Evolutionary conservation across 2,113 vertebrate species (phyloP).

Genomic region (Fregata magnificens): DNA sequence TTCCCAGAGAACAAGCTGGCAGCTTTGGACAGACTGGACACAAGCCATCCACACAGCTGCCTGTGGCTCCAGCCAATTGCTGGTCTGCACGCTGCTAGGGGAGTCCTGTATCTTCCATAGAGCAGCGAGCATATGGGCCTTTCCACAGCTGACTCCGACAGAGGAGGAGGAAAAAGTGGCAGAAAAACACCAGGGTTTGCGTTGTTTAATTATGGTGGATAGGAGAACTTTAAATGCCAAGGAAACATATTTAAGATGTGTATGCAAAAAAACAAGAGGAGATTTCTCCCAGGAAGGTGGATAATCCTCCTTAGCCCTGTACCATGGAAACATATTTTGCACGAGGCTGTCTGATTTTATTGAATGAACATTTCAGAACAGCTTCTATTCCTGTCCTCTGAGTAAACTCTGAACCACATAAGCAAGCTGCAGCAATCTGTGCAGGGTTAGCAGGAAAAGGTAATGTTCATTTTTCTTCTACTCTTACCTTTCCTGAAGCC

Average conservation of each 20-base stretch:
- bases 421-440: not conserved
- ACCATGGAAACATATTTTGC: not conserved
- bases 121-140: not conserved
- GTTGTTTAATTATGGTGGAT: not conserved
- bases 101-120: not conserved
- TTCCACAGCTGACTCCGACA: not conserved
- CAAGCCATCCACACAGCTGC: slow-evolving; percentile 38
- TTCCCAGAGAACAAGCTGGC: slow-evolving; percentile 17
- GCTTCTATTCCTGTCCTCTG: not conserved
- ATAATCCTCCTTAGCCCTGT: not conserved
- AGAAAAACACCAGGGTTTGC: not conserved
- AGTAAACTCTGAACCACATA: not conserved
- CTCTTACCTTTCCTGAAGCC: not conserved
- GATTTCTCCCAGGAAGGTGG: not conserved
- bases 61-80: not conserved
- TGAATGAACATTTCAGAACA: not conserved
- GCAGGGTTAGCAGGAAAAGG: not conserved
- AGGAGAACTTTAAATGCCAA: not conserved
- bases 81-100: not conserved
- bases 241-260: not conserved
- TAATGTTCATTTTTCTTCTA: not conserved
- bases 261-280: not conserved
- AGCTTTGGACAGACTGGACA: slow-evolving; percentile 31
- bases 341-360: not conserved
- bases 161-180: not conserved